Conservation (phyloP, 2,888 invertebrate species). For the Cephus pygmeus region DNA sequence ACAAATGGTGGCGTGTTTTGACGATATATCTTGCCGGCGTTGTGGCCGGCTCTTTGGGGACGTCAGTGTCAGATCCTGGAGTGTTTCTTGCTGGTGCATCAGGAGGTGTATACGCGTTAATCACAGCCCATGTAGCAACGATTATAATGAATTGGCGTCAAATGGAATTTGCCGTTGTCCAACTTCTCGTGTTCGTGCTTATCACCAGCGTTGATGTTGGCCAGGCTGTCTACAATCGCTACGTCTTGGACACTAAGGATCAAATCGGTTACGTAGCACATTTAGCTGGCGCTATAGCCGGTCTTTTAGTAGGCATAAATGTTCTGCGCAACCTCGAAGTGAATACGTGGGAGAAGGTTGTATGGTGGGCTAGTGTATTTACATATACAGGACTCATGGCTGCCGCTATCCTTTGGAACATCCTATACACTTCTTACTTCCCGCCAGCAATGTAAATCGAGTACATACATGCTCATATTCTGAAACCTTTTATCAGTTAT, state of each 20-base stretch:
- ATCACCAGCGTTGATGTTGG: constrained; percentile 88
- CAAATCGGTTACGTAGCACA: constrained; percentile 96
- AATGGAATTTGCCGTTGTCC: constrained; percentile 93
- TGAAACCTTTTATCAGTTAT: background rate
- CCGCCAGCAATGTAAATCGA: constrained; percentile 41
- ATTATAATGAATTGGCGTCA: constrained; percentile 96
- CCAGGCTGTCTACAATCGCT: constrained; percentile 90
- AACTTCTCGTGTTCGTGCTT: constrained; percentile 84
- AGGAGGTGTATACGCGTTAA: constrained; percentile 94
- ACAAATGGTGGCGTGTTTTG: constrained; percentile 92
- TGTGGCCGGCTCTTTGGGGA: constrained; percentile 84
- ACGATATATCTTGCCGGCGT: constrained; percentile 88
- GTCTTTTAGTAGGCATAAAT: constrained; percentile 84
- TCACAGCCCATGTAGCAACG: constrained; percentile 92
- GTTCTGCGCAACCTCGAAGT: constrained; percentile 85
- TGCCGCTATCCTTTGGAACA: constrained; percentile 79
- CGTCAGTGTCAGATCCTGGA: constrained; percentile 81
- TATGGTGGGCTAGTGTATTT: constrained; percentile 86
- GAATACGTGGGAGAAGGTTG: constrained; percentile 81
- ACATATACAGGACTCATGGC: constrained; percentile 78
- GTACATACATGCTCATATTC: background rate
- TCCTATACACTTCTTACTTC: constrained; percentile 73
- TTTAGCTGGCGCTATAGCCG: constrained; percentile 90
- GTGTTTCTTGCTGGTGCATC: constrained; percentile 93
- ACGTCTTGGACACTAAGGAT: constrained; percentile 76